Conservation (phyloP, 2,888 invertebrate genomes). For the Drosophila neonasuta region DNA sequence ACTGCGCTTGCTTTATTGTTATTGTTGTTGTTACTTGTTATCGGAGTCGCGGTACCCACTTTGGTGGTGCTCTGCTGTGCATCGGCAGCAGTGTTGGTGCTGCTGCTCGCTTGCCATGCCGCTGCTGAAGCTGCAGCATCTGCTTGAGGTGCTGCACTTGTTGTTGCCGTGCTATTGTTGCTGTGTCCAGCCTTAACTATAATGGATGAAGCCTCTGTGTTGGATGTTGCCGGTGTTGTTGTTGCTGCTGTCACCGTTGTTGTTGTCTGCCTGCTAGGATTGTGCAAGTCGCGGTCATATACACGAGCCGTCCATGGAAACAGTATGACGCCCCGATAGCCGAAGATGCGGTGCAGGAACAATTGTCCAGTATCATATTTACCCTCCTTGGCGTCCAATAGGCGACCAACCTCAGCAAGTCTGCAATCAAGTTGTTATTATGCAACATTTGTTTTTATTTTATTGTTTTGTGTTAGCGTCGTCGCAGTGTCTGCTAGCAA, state of each 20-base stretch:
- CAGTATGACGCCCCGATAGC: constrained; percentile 97
- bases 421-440: constrained; percentile 83
- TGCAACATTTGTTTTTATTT: constrained; percentile 62
- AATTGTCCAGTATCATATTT: constrained; percentile 98
- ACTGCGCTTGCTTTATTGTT: constrained; percentile 32
- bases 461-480: constrained; percentile 1
- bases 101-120: constrained; percentile 30
- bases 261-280: constrained; percentile 84
- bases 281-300: constrained; percentile 91
- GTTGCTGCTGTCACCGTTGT: constrained; percentile 17
- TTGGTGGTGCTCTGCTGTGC: constrained; percentile 34
- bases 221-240: constrained; percentile 33
- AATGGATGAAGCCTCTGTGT: constrained; percentile 57
- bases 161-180: constrained; percentile 25
- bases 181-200: constrained; percentile 37
- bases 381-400: constrained; percentile 93
- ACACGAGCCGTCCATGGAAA: constrained; percentile 98
- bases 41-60: constrained; percentile 39
- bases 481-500: constrained; percentile 12
- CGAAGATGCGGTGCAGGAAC: constrained; percentile 97
- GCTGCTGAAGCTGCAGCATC: constrained; percentile 23
- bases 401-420: constrained; percentile 95
- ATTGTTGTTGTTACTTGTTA: constrained; percentile 10
- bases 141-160: constrained; percentile 18
- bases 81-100: background rate